Percentiles rank a stretch among this genome's conserved stretches.
Conservation (phyloP, 92 coral and sea anemone genomes). For the Porites rus region DNA sequence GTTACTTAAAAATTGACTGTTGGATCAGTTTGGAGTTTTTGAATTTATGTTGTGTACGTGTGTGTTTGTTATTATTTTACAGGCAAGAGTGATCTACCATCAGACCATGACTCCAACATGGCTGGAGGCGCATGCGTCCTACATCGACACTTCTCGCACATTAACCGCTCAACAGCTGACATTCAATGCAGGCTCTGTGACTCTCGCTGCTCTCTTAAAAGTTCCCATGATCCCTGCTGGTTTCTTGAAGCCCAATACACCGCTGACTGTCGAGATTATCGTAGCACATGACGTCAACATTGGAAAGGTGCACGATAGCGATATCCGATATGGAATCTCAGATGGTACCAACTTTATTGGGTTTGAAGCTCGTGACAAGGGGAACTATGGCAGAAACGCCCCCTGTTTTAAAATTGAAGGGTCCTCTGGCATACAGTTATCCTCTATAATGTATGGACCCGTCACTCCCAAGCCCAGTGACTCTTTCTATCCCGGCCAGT, state of each 20-base stretch:
- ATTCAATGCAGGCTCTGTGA: slow-evolving; percentile 49
- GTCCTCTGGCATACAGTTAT: not conserved
- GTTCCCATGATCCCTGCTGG: slow-evolving; percentile 41
- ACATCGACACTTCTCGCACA: slow-evolving; percentile 41
- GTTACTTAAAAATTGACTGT: too few relatives aligned
- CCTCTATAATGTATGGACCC: not conserved
- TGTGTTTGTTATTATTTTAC: too few relatives aligned
- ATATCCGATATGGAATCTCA: slow-evolving; percentile 46
- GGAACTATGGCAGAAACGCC: not conserved
- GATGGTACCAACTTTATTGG: slow-evolving; percentile 44
- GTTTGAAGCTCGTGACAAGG: slow-evolving; percentile 9
- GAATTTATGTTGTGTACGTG: too few relatives aligned
- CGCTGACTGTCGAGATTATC: slow-evolving; percentile 53
- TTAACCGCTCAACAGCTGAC: slow-evolving; percentile 35
- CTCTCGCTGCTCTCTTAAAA: slow-evolving; percentile 13
- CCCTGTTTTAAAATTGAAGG: slow-evolving; percentile 40
- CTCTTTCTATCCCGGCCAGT: slow-evolving; percentile 33
- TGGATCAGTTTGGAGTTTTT: too few relatives aligned
- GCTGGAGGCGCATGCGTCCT: slow-evolving; percentile 50
- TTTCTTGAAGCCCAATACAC: not conserved
- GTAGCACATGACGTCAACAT: slow-evolving; percentile 27
- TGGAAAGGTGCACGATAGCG: slow-evolving; percentile 4
- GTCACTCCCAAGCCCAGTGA: not conserved
- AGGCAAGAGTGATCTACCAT: slow-evolving; percentile 4
- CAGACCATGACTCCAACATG: slow-evolving; percentile 54